Percentiles rank a stretch among this genome's conserved stretches.
phyloP scores from a whole-genome alignment of 2,113 vertebrate species.

The Notechis scutatus region DNA sequence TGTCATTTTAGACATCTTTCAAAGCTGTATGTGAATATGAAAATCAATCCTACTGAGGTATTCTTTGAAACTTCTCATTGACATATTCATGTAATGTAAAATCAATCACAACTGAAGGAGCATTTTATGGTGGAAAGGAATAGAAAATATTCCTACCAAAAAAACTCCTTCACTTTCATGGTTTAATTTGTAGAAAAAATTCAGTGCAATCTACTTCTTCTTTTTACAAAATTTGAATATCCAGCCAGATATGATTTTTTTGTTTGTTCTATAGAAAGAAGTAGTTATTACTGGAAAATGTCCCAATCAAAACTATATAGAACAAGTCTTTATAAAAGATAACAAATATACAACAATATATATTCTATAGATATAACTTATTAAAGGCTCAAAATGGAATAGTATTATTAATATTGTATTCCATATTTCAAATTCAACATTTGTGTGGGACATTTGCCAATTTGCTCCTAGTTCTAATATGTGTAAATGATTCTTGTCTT shows the following conservation, averaged over 20 bases:
- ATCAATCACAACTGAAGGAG: constrained; percentile 57
- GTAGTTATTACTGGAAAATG: background rate
- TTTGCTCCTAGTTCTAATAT: background rate
- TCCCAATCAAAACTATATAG: background rate
- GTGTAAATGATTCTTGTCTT: background rate
- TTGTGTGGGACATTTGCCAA: background rate
- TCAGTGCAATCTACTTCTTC: background rate
- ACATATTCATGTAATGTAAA: constrained; percentile 69
- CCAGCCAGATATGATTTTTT: background rate
- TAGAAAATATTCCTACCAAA: background rate
- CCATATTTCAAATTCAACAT: background rate
- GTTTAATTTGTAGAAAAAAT: constrained; percentile 17
- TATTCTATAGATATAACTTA: background rate
- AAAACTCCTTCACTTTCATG: background rate
- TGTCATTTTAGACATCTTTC: constrained; percentile 79
- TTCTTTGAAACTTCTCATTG: constrained; percentile 65
- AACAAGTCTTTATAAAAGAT: background rate
- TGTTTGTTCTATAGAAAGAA: background rate
- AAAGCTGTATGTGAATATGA: constrained; percentile 68
- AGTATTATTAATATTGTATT: background rate
- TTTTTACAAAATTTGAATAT: constrained; percentile 3
- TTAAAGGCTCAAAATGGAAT: background rate
- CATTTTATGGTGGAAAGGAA: background rate
- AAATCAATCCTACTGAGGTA: constrained; percentile 69
- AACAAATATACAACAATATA: background rate